Base-by-base conservation (phyloP, 2,113 vertebrate species). In the Platysternon megacephalum region DNA sequence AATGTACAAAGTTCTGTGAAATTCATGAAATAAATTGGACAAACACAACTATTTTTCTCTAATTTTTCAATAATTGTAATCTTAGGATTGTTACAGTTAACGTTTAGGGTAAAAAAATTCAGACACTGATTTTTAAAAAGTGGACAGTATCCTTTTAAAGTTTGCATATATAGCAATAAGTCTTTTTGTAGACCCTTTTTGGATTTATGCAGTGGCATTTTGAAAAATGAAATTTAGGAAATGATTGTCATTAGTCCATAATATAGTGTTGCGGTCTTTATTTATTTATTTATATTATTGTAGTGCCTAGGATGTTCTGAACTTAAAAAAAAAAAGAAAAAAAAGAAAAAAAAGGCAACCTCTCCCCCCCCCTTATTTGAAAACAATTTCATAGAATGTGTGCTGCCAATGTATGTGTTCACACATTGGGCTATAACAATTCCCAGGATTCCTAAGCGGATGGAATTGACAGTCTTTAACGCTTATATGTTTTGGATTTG, bases 401-500 rank as follows among this genome's bases (percentile, higher is more conserved):
- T 48, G 4, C 5, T 78, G n/a, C 12, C 52, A 13, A 42, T 49
- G 8, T 53, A 13, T 56, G n/a, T 2, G 81, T 21, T 79, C 86
- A 29, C 4, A 29, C 12, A 46, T 11, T 93, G 48, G 13, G 49
- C 3, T 1, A 21, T 86, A 39, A 65, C 88, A 35, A 19, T 5
- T 58, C 84, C 76, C 9, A 51, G 52, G 35, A 26, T 16, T 22
- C 5, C 2, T 4, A 0, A 0, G 11, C 32, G 12, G 84, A 93
- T 65, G 44, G 0, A 5, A 6, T 55, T 11, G 56, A 61, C 55
- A 55, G 22, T 22, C n/a, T n/a, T 46, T 51, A 86, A 58, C 12
- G 1, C 16, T 2, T 0, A 0, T 0, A 0, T 0, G 0, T 93
- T 85, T 83, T 52, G 51, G 17, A 1, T 76, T 2, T 46, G 72